Evolutionary conservation across 2,888 invertebrate species (phyloP), one percentile per base, ranked within the genome.

Genomic region (Megamerina dolium): DNA sequence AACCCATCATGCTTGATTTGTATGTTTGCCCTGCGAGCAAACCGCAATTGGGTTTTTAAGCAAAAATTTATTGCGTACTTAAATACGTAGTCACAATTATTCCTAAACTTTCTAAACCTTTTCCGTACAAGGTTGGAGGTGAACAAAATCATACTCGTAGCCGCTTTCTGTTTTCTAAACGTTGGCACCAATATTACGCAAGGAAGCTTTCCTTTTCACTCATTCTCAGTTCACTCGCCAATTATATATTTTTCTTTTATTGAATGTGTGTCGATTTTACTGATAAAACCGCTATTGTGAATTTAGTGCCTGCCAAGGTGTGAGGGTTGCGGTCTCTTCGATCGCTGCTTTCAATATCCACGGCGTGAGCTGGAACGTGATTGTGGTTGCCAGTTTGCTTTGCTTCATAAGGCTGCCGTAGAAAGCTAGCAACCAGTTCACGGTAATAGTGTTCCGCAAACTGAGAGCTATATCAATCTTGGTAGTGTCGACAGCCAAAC

Each of bases 371-470:
- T 68, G 60, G 80, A 81, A 56, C 83, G 88, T 70, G 89, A 89
- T 74, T 89, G 89, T 73, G 87, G 87, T 75, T 89, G 89, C 78
- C 87, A 89, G 75, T 89, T 89, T 75, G 88, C 88, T 64, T 78
- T 89, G 68, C 82, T 89, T 68, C 89, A 89, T 76, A 84, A 88
- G 68, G 89, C 82, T 60, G 85, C 83, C 68, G 82, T 81, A 73
- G 65, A 75, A 65, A 77, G 79, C 79, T 79, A 80, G 72, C 73
- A 72, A 64, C 68, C 64, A 65, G 64, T 60, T 52, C 63, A 61
- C 48, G 55, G 60, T 36, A 60, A 57, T 52, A 60, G 57, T 51
- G 57, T 56, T 37, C 57, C 59, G 50, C 64, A 66, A 54, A 62
- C 58, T 49, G 60, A 63, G 37, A 59, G 60, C 38, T 63, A 63